These are phyloP conservation scores for Actenoides lindsayi DNA, from an alignment of 2,113 vertebrate genomes.

Conservation along the genomic window DNA sequence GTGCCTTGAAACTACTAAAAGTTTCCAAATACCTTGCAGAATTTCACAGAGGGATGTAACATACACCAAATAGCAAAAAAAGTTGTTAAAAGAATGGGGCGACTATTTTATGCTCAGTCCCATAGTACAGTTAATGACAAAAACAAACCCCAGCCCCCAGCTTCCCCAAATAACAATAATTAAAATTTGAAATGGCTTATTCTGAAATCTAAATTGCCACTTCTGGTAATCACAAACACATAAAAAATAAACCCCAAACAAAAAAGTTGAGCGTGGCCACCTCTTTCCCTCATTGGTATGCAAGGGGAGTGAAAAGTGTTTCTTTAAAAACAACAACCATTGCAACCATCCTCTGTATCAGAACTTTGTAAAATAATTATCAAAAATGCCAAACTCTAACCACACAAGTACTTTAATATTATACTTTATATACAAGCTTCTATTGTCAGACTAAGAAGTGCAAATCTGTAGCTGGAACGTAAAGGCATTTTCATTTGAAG, in stretches of 20 bases:
- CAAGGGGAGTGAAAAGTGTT: not conserved
- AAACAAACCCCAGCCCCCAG: not conserved
- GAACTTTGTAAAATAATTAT: not conserved
- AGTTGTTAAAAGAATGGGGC: not conserved
- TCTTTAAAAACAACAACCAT: not conserved
- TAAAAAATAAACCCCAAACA: not conserved
- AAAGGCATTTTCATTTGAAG: not conserved
- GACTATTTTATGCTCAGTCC: not conserved
- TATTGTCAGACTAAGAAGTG: not conserved
- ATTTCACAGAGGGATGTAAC: not conserved
- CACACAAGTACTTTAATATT: not conserved
- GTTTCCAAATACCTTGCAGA: not conserved
- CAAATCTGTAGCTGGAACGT: not conserved
- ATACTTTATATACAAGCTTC: not conserved
- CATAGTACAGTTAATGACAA: not conserved
- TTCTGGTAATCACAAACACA: not conserved
- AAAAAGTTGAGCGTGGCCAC: not conserved
- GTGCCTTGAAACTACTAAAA: not conserved
- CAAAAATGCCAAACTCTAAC: not conserved
- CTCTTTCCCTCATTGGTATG: not conserved
- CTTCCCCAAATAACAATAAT: not conserved
- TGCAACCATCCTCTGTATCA: not conserved
- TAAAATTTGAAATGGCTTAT: not conserved
- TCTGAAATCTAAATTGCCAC: not conserved
- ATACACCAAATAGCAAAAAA: not conserved